Conservation (phyloP, 1,140 invertebrate species). For the Drosophila repletoides region DNA sequence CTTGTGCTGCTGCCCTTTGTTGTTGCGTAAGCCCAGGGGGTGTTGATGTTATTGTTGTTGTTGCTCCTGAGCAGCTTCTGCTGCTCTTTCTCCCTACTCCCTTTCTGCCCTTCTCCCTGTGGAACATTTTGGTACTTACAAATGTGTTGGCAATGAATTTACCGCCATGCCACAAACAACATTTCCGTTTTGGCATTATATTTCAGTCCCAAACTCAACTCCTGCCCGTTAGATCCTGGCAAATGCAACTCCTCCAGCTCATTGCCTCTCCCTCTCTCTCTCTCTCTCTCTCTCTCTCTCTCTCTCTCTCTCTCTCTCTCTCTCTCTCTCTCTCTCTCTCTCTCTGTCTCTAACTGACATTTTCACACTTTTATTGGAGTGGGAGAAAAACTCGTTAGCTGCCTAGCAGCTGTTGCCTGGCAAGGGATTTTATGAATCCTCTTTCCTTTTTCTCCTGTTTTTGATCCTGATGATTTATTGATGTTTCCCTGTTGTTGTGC, state of each 20-base stretch:
- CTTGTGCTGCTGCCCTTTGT: slow-evolving; percentile 40
- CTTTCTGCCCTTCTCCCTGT: slow-evolving; percentile 8
- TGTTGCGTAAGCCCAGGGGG: slow-evolving; percentile 59
- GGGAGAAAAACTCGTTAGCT: slow-evolving; percentile 43
- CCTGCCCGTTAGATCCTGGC: slow-evolving; percentile 1
- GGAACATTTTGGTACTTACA: slow-evolving; percentile 38
- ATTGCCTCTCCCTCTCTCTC: too few relatives aligned
- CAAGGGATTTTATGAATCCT: slow-evolving; percentile 56
- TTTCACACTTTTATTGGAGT: slow-evolving; percentile 56
- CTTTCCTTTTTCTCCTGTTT: slow-evolving; percentile 33
- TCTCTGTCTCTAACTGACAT: too few relatives aligned
- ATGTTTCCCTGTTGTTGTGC: slow-evolving; percentile 20
- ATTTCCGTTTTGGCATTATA: slow-evolving; percentile 61
- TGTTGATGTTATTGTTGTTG: slow-evolving; percentile 59
- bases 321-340: too few relatives aligned
- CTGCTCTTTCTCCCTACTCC: neutral
- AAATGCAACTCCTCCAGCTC: slow-evolving; percentile 13
- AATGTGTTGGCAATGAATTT: slow-evolving; percentile 71
- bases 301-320: too few relatives aligned
- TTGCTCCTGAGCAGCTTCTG: slow-evolving; percentile 5
- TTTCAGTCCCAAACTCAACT: slow-evolving; percentile 19
- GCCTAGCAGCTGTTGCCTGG: slow-evolving; percentile 46
- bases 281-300: too few relatives aligned
- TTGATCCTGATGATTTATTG: slow-evolving; percentile 60
- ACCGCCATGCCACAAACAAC: slow-evolving; percentile 55